phyloP scores from a whole-genome alignment of 2,888 invertebrate species.

The Apamea sordens region DNA sequence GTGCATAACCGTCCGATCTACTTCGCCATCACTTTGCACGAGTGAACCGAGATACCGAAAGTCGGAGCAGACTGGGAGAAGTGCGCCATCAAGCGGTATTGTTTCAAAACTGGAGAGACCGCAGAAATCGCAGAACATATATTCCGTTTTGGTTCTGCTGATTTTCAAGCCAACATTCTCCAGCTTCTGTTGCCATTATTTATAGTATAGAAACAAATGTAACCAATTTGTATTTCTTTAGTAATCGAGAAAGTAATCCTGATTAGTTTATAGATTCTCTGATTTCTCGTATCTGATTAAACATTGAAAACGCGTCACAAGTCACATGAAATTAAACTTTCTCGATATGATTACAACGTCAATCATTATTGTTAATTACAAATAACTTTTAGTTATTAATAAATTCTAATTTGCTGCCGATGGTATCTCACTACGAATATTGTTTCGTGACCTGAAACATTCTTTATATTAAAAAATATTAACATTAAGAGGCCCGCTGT shows the following conservation, averaged over 20 bases:
- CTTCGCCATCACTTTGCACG: too few species aligned
- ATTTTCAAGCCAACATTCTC: too few species aligned
- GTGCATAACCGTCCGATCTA: too few species aligned
- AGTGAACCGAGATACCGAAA: too few species aligned
- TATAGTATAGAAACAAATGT: not conserved
- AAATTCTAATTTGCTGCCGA: slow-evolving; percentile 16
- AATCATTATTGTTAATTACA: slow-evolving; percentile 41
- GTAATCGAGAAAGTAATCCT: not conserved
- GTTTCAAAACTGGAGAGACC: too few species aligned
- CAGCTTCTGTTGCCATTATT: too few species aligned
- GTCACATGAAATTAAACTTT: slow-evolving; percentile 53
- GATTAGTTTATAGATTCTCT: not conserved
- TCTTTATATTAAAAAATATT: not conserved
- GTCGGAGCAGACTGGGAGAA: too few species aligned
- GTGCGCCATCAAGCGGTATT: too few species aligned
- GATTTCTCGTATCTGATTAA: slow-evolving; percentile 17
- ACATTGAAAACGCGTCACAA: slow-evolving; percentile 20
- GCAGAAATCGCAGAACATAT: too few species aligned
- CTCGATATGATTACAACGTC: slow-evolving; percentile 54
- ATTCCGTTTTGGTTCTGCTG: too few species aligned
- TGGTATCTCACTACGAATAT: slow-evolving; percentile 11
- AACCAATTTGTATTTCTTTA: not conserved
- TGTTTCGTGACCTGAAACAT: slow-evolving; percentile 3
- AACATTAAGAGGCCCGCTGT: not conserved
- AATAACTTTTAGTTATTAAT: slow-evolving; percentile 26